Evolutionary conservation across 2,888 invertebrate genomes (phyloP), one percentile per base, ranked within the genome.

Genomic region (Dioctria rufipes): DNA sequence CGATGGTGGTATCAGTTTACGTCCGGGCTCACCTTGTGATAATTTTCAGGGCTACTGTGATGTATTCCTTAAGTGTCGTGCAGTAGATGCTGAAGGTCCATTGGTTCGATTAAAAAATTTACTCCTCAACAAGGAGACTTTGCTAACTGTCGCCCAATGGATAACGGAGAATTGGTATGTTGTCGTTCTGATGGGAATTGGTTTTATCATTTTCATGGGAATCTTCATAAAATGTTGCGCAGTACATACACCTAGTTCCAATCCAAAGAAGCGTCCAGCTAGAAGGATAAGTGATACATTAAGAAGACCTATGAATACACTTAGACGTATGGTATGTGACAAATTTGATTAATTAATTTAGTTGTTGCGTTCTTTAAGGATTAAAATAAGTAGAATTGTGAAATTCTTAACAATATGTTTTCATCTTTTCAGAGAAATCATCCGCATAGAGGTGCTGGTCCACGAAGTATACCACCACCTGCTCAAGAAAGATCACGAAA

Each of bases 1-100:
- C 0, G 89, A 90, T 1, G 95, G 95, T 11, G 96, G 96, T 13
- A 96, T 96, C 84, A 96, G 95, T 85, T 90, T 98, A 83, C 91
- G 97, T 75, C 98, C 98, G 5, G 98, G 99, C 39, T 97, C 98
- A 71, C 99, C 99, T 0, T 99, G 99, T 89, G 98, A 99, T 90
- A 98, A 99, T 90, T 99, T 98, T 91, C 96, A 96, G 93, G 99
- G 99, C 78, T 99, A 99, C 90, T 99, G 99, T 91, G 99, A 99
- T 91, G 99, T 99, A 83, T 99, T 99, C 91, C 93, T 97, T 78
- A 98, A 98, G 89, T 99, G 99, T 88, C 94, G 99, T 84, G 97
- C 97, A 0, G 98, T 99, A 39, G 99, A 99, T 90, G 98, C 99
- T 0, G 99, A 99, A 86, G 99, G 99, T 5, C 99, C 99, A 3